Evolutionary conservation across 1,140 invertebrate species (phyloP).

Genomic region (Dendrolimus punctatus): DNA sequence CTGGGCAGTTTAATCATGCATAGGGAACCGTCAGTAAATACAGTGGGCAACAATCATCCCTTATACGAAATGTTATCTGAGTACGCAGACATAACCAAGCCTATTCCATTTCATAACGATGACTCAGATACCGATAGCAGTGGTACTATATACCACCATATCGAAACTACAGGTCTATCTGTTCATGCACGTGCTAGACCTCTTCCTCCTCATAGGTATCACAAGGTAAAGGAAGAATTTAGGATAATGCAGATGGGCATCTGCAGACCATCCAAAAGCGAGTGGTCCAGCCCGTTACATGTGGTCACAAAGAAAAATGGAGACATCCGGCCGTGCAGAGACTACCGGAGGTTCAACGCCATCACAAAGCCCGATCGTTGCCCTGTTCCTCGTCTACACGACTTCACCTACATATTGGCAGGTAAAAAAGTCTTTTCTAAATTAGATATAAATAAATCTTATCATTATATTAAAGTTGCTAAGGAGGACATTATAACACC

Average conservation of each 20-base stretch:
- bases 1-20: not conserved
- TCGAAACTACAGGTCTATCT: constrained; percentile 8
- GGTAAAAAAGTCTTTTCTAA: constrained; percentile 7
- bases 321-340: constrained; percentile 8
- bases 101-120: constrained; percentile 8
- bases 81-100: constrained; percentile 11
- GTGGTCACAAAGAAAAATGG: constrained; percentile 14
- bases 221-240: constrained; percentile 13
- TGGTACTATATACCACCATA: too few relatives aligned
- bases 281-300: constrained; percentile 14
- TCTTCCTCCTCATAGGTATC: constrained; percentile 4
- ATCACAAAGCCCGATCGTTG: constrained; percentile 15
- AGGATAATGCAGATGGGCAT: constrained; percentile 12
- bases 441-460: constrained; percentile 6
- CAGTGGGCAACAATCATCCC: constrained; percentile 4
- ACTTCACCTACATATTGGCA: constrained; percentile 11
- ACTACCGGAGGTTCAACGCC: constrained; percentile 10
- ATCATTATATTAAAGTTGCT: constrained; percentile 4
- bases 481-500: constrained; percentile 7
- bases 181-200: not conserved
- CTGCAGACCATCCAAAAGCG: constrained; percentile 11
- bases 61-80: constrained; percentile 9
- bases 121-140: constrained; percentile 2
- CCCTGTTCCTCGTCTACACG: constrained; percentile 9
- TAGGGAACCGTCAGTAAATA: constrained; percentile 5